phyloP scores from a whole-genome alignment of 2,797 vertebrate genomes.

The Pseudomugil tenellus region DNA sequence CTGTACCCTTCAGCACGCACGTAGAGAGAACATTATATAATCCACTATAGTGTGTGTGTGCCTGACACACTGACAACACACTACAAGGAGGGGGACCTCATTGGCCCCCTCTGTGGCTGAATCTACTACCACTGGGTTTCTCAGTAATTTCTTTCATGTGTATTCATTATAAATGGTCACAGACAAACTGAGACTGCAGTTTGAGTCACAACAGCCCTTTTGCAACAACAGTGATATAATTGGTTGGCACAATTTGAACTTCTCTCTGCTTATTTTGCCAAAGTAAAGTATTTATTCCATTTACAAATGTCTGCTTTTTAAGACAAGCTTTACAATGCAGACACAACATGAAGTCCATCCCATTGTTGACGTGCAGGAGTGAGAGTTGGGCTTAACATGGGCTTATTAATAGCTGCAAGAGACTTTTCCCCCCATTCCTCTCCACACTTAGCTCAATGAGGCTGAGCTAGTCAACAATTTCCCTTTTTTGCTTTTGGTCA shows the following conservation, averaged over 20 bases:
- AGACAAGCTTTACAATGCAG: background rate
- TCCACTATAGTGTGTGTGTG: slow-evolving; percentile 40
- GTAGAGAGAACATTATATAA: slow-evolving; percentile 74
- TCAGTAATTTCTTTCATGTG: slow-evolving; percentile 8
- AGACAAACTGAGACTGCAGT: background rate
- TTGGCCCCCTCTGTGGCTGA: background rate
- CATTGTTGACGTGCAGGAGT: slow-evolving; percentile 32
- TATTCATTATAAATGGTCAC: background rate
- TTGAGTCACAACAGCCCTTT: background rate
- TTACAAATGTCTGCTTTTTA: background rate
- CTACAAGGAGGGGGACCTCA: slow-evolving; percentile 1
- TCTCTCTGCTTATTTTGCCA: background rate
- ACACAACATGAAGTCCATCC: background rate
- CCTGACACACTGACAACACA: slow-evolving; percentile 7
- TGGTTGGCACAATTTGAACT: slow-evolving; percentile 2
- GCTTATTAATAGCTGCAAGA: slow-evolving; percentile 57
- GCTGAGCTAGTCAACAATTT: slow-evolving; percentile 51
- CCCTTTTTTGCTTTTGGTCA: slow-evolving; percentile 1
- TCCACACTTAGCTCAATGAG: slow-evolving; percentile 42
- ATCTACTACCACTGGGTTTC: background rate
- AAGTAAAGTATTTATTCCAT: background rate
- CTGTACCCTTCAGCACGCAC: slow-evolving; percentile 67
- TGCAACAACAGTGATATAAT: background rate
- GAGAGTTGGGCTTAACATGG: slow-evolving; percentile 32
- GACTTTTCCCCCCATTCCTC: slow-evolving; percentile 35